Conservation (phyloP, 2,113 vertebrate species). For the Bagarius yarrelli region DNA sequence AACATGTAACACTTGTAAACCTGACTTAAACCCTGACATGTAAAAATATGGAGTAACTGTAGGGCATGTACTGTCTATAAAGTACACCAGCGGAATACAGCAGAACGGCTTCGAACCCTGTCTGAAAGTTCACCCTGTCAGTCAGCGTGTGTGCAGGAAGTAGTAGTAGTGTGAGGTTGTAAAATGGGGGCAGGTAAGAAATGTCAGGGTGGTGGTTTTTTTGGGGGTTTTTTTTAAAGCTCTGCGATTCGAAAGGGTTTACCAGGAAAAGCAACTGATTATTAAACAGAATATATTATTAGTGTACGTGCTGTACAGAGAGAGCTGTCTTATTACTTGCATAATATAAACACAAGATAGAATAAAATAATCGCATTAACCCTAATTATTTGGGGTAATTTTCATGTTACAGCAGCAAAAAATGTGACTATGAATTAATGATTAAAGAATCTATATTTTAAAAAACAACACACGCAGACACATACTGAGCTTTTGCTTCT, state of each 20-base stretch:
- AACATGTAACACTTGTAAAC: background rate
- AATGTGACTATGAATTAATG: too few species aligned
- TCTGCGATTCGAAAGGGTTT: background rate
- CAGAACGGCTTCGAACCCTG: background rate
- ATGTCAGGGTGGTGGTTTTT: background rate
- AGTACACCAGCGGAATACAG: background rate
- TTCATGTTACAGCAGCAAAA: too few species aligned
- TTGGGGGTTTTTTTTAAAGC: background rate
- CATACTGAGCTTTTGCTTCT: slow-evolving; percentile 2
- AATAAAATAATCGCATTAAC: too few species aligned
- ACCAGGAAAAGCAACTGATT: background rate
- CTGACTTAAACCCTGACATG: background rate
- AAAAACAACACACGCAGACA: background rate
- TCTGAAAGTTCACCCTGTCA: background rate
- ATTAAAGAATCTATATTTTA: too few species aligned
- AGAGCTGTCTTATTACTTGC: background rate
- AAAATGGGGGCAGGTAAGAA: background rate
- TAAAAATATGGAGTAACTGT: background rate
- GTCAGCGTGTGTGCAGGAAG: background rate
- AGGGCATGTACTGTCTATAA: background rate
- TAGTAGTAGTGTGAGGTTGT: background rate
- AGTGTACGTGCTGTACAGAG: background rate
- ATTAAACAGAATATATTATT: background rate
- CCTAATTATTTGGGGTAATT: too few species aligned
- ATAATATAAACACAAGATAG: too few species aligned